These are phyloP conservation scores for Vidua chalybeata DNA, from an alignment of 2,113 vertebrate species.

Conservation along the genomic window DNA sequence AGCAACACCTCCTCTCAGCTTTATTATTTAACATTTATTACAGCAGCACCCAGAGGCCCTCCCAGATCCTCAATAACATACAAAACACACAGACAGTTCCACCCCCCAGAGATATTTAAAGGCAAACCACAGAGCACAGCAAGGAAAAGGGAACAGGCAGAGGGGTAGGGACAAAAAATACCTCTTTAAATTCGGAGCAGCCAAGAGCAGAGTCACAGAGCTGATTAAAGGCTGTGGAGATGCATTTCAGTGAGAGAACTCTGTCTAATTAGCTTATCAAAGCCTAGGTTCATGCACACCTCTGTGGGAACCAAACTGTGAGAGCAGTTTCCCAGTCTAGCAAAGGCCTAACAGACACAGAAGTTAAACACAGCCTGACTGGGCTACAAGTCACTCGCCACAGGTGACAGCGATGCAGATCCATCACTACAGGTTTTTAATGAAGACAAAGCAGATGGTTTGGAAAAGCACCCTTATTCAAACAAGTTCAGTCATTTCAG, in stretches of 20 bases:
- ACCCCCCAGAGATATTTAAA: neutral
- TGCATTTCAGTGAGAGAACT: neutral
- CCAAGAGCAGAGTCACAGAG: neutral
- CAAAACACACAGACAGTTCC: neutral
- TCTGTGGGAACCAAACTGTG: constrained; percentile 31
- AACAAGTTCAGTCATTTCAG: neutral
- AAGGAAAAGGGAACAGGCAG: neutral
- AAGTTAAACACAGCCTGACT: neutral
- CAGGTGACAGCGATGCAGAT: neutral
- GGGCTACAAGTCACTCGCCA: neutral
- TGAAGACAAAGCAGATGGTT: neutral
- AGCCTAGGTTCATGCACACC: constrained; percentile 10
- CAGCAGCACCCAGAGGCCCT: neutral
- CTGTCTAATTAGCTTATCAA: constrained; percentile 46
- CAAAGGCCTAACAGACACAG: constrained; percentile 9
- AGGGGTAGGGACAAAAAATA: neutral
- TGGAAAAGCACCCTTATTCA: neutral
- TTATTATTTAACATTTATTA: neutral
- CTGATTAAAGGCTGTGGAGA: neutral
- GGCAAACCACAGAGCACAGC: neutral
- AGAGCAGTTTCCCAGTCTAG: neutral
- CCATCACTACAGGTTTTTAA: neutral
- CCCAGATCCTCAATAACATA: neutral
- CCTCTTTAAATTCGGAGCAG: neutral
- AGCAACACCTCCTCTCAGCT: neutral